Evolutionary conservation across 1,140 invertebrate species (phyloP).

Genomic region (Trissolcus basalis): DNA sequence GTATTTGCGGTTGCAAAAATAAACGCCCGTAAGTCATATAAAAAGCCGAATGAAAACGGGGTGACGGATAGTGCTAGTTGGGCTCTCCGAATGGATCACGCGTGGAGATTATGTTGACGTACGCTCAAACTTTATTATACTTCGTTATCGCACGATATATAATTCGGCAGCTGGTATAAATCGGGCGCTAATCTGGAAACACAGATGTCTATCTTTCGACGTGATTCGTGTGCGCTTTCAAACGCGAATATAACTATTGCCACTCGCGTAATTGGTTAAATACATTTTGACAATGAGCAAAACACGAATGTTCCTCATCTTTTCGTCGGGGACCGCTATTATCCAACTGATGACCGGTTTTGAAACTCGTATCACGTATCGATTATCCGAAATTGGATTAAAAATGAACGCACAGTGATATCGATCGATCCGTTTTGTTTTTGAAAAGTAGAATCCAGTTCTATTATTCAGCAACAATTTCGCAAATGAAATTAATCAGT

Average conservation of each 20-base stretch:
- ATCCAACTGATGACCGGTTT: conserved; percentile 33
- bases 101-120: conserved; percentile 12
- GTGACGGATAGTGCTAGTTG: background rate
- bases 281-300: conserved; percentile 39
- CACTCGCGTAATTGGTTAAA: conserved; percentile 45
- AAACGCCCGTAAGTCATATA: conserved; percentile 2
- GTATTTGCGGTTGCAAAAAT: background rate
- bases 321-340: conserved; percentile 19
- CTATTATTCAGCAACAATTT: no score
- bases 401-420: conserved; percentile 20
- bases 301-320: conserved; percentile 39
- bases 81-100: conserved; percentile 1
- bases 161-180: conserved; percentile 34
- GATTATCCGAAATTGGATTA: background rate
- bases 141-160: conserved; percentile 40
- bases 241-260: conserved; percentile 44
- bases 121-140: conserved; percentile 35
- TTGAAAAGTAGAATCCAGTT: no score
- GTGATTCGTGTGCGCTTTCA: conserved; percentile 34
- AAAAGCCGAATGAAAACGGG: background rate
- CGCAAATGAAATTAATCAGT: no score
- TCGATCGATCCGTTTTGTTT: conserved; percentile 22
- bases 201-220: conserved; percentile 43
- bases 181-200: conserved; percentile 47
- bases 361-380: conserved; percentile 2